These are phyloP conservation scores for Danio aesculapii DNA, from an alignment of 2,797 vertebrate species.

Conservation along the genomic window DNA sequence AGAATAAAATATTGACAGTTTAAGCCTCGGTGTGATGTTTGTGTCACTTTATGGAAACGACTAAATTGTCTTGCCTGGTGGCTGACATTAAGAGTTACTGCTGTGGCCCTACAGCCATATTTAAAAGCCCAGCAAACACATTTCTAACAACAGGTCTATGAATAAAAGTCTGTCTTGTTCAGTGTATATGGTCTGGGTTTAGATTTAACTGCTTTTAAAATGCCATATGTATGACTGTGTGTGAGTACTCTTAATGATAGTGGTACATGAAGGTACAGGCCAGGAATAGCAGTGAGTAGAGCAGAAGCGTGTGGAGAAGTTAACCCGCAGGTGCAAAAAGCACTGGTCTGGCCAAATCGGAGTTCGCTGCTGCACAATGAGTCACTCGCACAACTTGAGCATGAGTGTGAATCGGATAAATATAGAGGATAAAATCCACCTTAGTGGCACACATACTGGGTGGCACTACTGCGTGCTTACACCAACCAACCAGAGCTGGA, in stretches of 20 bases:
- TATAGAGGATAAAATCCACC: slow-evolving; percentile 2
- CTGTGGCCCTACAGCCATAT: slow-evolving; percentile 25
- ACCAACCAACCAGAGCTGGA: background rate
- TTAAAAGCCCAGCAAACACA: slow-evolving; percentile 24
- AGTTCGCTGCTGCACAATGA: slow-evolving; percentile 27
- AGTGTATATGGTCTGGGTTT: background rate
- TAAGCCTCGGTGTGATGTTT: slow-evolving; percentile 33
- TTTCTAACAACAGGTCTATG: slow-evolving; percentile 13
- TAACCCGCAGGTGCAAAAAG: background rate
- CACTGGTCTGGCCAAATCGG: background rate
- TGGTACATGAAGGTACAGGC: slow-evolving; percentile 6
- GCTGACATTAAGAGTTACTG: slow-evolving; percentile 1
- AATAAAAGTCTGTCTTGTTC: background rate
- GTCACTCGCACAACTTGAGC: slow-evolving; percentile 26
- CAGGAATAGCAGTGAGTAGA: slow-evolving; percentile 22
- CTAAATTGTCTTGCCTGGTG: slow-evolving; percentile 29
- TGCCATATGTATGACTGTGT: background rate
- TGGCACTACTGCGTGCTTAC: slow-evolving; percentile 3
- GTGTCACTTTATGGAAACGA: slow-evolving; percentile 46
- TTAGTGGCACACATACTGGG: slow-evolving; percentile 8
- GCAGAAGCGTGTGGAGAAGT: slow-evolving; percentile 3
- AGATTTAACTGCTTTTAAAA: slow-evolving; percentile 12
- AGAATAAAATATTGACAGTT: slow-evolving; percentile 24
- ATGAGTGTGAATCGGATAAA: slow-evolving; percentile 14
- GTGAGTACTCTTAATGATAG: slow-evolving; percentile 16